Base-by-base conservation (phyloP, 2,797 vertebrate species). In the Coccyzus lansbergi region DNA sequence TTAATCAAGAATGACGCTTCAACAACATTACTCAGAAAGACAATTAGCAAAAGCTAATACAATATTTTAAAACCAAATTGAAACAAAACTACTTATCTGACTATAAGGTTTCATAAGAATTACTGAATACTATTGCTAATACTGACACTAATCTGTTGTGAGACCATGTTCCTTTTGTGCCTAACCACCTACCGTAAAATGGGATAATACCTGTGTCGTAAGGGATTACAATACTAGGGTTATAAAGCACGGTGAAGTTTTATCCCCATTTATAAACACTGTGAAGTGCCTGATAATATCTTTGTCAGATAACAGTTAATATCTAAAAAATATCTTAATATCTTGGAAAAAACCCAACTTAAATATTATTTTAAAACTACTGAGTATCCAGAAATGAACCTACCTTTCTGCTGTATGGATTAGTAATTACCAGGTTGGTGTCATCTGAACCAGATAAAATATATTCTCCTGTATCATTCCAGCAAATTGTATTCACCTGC, bases 381-480 rank as follows among this genome's bases (percentile, higher is more conserved):
- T 13, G 26, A 75, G 14, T 22, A 85, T 38, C 20, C 18, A 86
- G 74, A 88, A 86, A 85, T 49, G 74, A 87, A 95, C 94, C 83
- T 97, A 99, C 99, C 98, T 99, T 99, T 98, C 99, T 99, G 97
- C 98, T 99, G 97, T 99, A 99, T 13, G 99, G 99, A 97, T 99
- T 99, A 83, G 98, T 99, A 94, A 99, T 99, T 82, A 99, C 99
- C 98, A 99, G 97, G 96, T 99, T 99, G 81, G 99, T 99, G 84
- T 99, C 99, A 96, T 99, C 99, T 10, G 99, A 99, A 79, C 99
- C 99, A 77, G 99, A 99, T 93, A 99, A 98, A 97, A 99, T 98
- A 95, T 99, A 99, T 97, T 99, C 99, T 80, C 99, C 99, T n/a
- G 99, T 99, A 93, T 99, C 99, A 94, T 99, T 99, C 99, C 99